Evolutionary conservation across 2,113 vertebrate species (phyloP).

Genomic region (human): GRCh38 chr3:77995001-77995500

Average conservation of each 20-base stretch:
- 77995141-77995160: not conserved
- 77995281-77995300: not conserved
- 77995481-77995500: not conserved
- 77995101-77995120: not conserved
- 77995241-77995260: not conserved
- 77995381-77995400: not conserved
- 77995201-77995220: not conserved
- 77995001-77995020: not conserved
- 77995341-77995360: not conserved
- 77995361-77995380: not conserved
- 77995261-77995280: not conserved
- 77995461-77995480: not conserved
- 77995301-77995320: not conserved
- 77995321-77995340: not conserved
- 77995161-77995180: not conserved
- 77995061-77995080: not conserved
- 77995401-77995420: not conserved
- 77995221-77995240: not conserved
- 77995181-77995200: not conserved
- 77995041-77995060: not conserved
- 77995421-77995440: not conserved
- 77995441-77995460: not conserved
- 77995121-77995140: not conserved
- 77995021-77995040: not conserved
- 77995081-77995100: not conserved